Conservation (phyloP, 2,888 invertebrate species). For the Koerneria pararmatus region DNA sequence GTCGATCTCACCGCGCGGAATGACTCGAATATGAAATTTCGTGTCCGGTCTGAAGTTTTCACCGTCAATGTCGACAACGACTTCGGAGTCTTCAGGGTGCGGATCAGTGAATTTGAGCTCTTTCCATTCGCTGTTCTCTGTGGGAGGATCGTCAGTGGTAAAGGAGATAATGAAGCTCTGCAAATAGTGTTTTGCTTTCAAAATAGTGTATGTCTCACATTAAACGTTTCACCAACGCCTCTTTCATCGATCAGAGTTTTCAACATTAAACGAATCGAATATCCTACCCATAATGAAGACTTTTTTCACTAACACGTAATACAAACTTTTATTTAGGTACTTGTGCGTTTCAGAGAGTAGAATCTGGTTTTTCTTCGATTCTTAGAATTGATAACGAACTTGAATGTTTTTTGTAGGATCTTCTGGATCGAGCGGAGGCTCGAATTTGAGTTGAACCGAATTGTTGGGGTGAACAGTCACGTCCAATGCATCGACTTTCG, state of each 20-base stretch:
- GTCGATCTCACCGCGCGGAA: constrained; percentile 55
- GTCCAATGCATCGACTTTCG: constrained; percentile 26
- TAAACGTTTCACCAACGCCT: too few relatives aligned
- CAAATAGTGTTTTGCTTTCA: neutral
- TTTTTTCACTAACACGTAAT: too few relatives aligned
- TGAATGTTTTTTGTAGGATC: constrained; percentile 46
- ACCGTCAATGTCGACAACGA: constrained; percentile 49
- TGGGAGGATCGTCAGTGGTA: constrained; percentile 50
- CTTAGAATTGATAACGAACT: neutral
- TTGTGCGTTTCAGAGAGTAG: neutral
- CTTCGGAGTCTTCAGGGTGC: constrained; percentile 33
- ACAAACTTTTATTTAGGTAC: too few relatives aligned
- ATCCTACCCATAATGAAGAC: too few relatives aligned
- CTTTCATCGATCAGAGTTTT: too few relatives aligned
- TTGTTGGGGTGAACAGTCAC: constrained; percentile 53
- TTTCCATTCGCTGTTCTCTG: constrained; percentile 55
- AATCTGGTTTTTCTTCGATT: neutral
- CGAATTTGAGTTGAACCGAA: constrained; percentile 48
- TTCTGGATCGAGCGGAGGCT: constrained; percentile 50
- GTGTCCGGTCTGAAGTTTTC: constrained; percentile 58
- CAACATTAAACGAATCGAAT: too few relatives aligned
- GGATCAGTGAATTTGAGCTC: constrained; percentile 50
- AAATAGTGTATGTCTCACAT: neutral
- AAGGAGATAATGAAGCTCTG: constrained; percentile 54
- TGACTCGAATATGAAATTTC: constrained; percentile 51